A percentile compares a stretch with the other conserved stretches of the same genome.
These are phyloP conservation scores for Serrognathus titanus DNA, from an alignment of 2,888 invertebrate genomes.

Conservation along the genomic window DNA sequence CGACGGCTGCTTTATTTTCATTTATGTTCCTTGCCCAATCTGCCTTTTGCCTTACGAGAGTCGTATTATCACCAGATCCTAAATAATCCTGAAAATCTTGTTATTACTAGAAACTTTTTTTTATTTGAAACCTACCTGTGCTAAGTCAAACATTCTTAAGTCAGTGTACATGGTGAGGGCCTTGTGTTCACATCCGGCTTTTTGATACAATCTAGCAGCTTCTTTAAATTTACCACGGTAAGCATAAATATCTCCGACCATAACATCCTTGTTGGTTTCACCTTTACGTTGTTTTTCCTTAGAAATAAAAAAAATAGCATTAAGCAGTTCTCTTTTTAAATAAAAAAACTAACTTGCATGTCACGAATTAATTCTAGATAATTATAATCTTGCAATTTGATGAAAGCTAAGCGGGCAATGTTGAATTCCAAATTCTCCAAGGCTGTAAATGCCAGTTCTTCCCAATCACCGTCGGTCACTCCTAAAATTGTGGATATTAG, in stretches of 20 bases:
- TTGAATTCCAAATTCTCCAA: slow-evolving; percentile 82
- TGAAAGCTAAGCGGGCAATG: slow-evolving; percentile 85
- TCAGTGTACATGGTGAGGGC: slow-evolving; percentile 96
- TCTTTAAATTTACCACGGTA: slow-evolving; percentile 85
- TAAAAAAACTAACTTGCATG: slow-evolving; percentile 60
- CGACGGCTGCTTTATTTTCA: slow-evolving; percentile 92
- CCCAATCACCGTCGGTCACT: slow-evolving; percentile 94
- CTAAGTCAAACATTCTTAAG: slow-evolving; percentile 95
- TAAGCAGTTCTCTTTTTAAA: slow-evolving; percentile 2
- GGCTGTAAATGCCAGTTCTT: slow-evolving; percentile 81
- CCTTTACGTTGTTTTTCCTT: slow-evolving; percentile 57
- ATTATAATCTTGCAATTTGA: slow-evolving; percentile 79
- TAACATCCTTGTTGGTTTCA: slow-evolving; percentile 57
- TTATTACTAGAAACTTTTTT: slow-evolving; percentile 59
- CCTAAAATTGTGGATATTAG: slow-evolving; percentile 55
- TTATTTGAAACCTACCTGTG: slow-evolving; percentile 64
- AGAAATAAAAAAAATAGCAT: not conserved
- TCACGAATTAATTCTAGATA: slow-evolving; percentile 83
- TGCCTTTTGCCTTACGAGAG: slow-evolving; percentile 85
- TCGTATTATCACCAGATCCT: slow-evolving; percentile 68
- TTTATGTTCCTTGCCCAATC: slow-evolving; percentile 97
- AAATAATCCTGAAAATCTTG: slow-evolving; percentile 56
- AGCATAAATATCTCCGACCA: slow-evolving; percentile 78
- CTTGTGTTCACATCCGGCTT: slow-evolving; percentile 76
- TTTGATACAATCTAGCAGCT: slow-evolving; percentile 86